Evolutionary conservation across 2,113 vertebrate genomes (phyloP), one percentile per base, ranked within the genome.

Genomic region (Corythoichthys intestinalis): DNA sequence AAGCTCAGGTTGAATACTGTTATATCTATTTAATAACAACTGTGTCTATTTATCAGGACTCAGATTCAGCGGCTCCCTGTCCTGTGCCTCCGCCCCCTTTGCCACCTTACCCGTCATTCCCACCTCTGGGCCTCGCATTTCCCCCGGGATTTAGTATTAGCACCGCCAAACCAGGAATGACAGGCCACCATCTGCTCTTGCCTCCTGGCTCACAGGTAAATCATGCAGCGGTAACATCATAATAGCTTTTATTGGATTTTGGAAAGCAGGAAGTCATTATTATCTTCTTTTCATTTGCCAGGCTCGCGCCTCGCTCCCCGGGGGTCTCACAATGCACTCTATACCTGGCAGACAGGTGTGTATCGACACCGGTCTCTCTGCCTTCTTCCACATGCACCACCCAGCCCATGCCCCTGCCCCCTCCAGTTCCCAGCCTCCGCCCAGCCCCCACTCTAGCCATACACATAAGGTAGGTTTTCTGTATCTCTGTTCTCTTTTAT

Each of bases 31-130:
- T 7, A 2, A 4, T 14, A 49, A 49, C 1, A 49, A 49, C 20
- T 66, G 20, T 17, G 5, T 52, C 41, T 11, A 3, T 67, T 41
- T 53, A 35, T 50, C 89, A 98, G 97, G 97, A 98, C 86, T 98
- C 96, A 0, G 97, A 98, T 91, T 95, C 95, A 2, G 80, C 96
- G 4, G 86, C 93, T 2, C 92, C 95, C 63, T 95, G 93, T 83
- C 88, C 90, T 17, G 86, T 71, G 59, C 81, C 85, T 35, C 84
- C 91, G 3, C 93, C 94, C 57, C 83, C 86, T 57, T 83, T 95
- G 81, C 93, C 93, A 70, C 92, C 92, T 41, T 95, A 94, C 88
- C 92, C 90, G 52, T 92, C 94, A 38, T 96, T 94, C 46, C 88
- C 94, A 6, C 76, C 90, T 2, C 90, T 95, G 77, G 90, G 94